phyloP scores from a whole-genome alignment of 2,797 vertebrate species.

The Sebastolobus altivelis region DNA sequence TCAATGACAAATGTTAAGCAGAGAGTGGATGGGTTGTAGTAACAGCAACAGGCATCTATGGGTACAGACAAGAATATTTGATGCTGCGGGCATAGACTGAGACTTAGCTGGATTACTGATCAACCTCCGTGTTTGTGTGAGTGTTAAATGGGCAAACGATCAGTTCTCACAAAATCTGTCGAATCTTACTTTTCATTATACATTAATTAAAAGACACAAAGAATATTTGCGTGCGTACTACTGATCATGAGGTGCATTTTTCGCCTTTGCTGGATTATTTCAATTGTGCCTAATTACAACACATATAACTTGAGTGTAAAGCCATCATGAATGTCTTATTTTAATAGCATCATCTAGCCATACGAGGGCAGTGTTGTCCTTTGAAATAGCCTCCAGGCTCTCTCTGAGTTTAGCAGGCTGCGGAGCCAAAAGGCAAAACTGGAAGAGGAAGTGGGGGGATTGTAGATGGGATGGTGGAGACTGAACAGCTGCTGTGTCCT shows the following conservation, averaged over 20 bases:
- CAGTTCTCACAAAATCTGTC: neutral
- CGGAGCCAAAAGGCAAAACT: conserved; percentile 3
- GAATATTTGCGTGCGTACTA: neutral
- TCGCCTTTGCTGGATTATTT: neutral
- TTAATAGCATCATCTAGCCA: conserved; percentile 58
- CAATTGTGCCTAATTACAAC: neutral
- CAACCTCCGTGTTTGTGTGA: neutral
- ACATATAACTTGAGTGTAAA: neutral
- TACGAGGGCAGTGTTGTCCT: conserved; percentile 84
- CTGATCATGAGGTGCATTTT: neutral
- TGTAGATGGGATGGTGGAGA: conserved; percentile 12
- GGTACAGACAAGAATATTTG: conserved; percentile 51
- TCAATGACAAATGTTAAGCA: conserved; percentile 93
- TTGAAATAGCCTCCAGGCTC: conserved; percentile 33
- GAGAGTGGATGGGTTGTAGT: conserved; percentile 64
- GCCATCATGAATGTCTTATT: neutral
- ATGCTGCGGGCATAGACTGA: conserved; percentile 20
- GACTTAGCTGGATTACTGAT: conserved; percentile 14
- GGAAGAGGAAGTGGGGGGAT: neutral
- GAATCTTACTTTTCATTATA: neutral
- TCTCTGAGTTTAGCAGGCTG: neutral
- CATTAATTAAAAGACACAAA: neutral
- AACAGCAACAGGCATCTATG: conserved; percentile 52
- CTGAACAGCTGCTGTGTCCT: neutral
- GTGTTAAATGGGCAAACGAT: neutral